These are phyloP conservation scores for Aquatica leii DNA, from an alignment of 2,888 invertebrate genomes.

Conservation along the genomic window DNA sequence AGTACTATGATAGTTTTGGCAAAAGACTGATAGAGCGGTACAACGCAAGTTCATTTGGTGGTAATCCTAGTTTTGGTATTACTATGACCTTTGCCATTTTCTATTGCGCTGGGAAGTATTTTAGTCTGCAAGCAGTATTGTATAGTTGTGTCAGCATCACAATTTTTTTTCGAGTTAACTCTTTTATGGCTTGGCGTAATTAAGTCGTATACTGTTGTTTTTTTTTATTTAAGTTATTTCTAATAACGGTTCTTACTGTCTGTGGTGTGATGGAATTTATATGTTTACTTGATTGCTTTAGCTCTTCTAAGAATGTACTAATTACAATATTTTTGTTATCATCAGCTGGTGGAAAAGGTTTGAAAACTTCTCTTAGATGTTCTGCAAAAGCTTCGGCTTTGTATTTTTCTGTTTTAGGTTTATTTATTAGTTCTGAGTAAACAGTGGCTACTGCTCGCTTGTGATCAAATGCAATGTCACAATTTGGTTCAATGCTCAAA, in stretches of 20 bases:
- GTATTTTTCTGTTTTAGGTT: constrained; percentile 10
- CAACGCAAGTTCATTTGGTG: neutral
- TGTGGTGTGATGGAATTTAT: constrained; percentile 6
- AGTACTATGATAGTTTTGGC: neutral
- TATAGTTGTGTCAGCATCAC: neutral
- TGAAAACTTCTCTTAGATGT: constrained; percentile 12
- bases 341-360: constrained; percentile 13
- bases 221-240: constrained; percentile 9
- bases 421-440: neutral
- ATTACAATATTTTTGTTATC: constrained; percentile 10
- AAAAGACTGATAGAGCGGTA: neutral
- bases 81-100: neutral
- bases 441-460: neutral
- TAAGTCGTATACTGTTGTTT: no score
- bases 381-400: constrained; percentile 3
- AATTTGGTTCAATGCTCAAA: constrained; percentile 4
- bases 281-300: no score
- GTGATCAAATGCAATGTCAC: neutral
- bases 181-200: neutral
- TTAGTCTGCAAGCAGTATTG: neutral
- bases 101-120: neutral
- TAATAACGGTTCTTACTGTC: constrained; percentile 12
- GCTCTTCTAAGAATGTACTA: constrained; percentile 7
- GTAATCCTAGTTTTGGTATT: constrained; percentile 3
- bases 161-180: neutral